These are phyloP conservation scores for Rhinopomastus cyanomelas DNA, from an alignment of 2,113 vertebrate genomes.

Conservation along the genomic window DNA sequence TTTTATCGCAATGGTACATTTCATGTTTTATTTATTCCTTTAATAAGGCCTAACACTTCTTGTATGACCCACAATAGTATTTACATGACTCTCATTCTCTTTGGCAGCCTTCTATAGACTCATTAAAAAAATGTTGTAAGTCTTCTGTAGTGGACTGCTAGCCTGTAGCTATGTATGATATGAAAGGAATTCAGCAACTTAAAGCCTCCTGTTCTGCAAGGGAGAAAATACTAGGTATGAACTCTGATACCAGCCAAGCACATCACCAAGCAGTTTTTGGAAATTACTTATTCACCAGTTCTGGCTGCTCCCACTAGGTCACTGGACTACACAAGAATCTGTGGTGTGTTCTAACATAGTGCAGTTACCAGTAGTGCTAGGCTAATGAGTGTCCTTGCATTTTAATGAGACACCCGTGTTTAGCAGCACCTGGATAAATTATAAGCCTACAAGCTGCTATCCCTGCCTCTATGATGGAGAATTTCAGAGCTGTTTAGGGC, in stretches of 20 bases:
- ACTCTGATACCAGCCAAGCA: neutral
- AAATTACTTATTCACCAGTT: neutral
- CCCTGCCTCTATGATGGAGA: neutral
- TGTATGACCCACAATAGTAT: neutral
- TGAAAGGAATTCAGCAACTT: neutral
- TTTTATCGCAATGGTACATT: neutral
- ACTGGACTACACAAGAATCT: neutral
- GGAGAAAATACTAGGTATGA: neutral
- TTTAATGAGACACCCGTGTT: neutral
- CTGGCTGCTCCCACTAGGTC: neutral
- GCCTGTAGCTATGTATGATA: neutral
- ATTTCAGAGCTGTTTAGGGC: neutral
- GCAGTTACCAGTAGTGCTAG: neutral
- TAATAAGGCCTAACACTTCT: neutral
- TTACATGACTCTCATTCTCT: neutral
- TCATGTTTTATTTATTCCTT: neutral
- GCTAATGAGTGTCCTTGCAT: neutral
- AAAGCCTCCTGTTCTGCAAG: neutral
- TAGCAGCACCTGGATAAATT: neutral
- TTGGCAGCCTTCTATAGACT: neutral
- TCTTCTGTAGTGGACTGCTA: neutral
- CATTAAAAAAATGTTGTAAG: neutral
- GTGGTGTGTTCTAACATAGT: neutral
- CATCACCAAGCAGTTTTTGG: fast-evolving
- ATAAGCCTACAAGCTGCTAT: neutral